phyloP scores from a whole-genome alignment of 2,797 vertebrate species.

The Rhinichthys osculus region DNA sequence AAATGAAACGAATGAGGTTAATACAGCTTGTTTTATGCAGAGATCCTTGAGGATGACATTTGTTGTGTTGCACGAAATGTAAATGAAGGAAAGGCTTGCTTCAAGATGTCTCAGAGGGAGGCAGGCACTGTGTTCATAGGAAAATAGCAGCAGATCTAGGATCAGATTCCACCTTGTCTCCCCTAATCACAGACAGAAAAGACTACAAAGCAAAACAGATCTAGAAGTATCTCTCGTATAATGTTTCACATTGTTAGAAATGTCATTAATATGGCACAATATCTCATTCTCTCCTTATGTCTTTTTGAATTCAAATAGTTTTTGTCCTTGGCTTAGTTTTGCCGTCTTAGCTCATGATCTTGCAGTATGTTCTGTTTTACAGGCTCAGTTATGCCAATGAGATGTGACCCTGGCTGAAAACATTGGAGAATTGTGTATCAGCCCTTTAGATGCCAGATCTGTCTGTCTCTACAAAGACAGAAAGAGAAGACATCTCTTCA shows the following conservation, averaged over 20 bases:
- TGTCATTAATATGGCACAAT: background rate
- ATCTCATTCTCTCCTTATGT: constrained; percentile 4
- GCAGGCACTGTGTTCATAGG: constrained; percentile 22
- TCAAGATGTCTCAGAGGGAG: constrained; percentile 31
- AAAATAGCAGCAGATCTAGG: constrained; percentile 28
- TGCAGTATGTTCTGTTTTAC: constrained; percentile 46
- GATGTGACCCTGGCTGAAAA: constrained; percentile 44
- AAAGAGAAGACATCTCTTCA: constrained; percentile 48
- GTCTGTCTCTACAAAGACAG: constrained; percentile 33
- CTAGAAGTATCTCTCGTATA: constrained; percentile 8
- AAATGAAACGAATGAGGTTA: constrained; percentile 57
- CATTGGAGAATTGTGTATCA: constrained; percentile 42
- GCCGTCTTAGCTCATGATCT: constrained; percentile 28
- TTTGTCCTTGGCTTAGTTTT: constrained; percentile 36
- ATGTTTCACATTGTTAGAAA: background rate
- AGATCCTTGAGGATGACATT: constrained; percentile 60
- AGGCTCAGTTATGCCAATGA: constrained; percentile 39
- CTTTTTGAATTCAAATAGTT: background rate
- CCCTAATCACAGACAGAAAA: constrained; percentile 30
- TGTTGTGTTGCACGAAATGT: constrained; percentile 56
- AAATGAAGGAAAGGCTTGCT: constrained; percentile 44
- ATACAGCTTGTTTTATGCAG: constrained; percentile 57
- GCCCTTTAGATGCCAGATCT: constrained; percentile 1
- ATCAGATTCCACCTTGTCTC: constrained; percentile 26
- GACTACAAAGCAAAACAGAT: constrained; percentile 30